Conservation (phyloP, 2,113 vertebrate genomes). For the human (Homo sapiens) region GRCh38 chr11:28582501-28583000, state of each 20-base stretch:
- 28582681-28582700: conserved; percentile 28
- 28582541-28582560: background rate
- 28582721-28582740: background rate
- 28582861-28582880: background rate
- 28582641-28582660: conserved; percentile 57
- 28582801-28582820: background rate
- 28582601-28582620: conserved; percentile 46
- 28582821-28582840: background rate
- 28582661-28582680: background rate
- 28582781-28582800: background rate
- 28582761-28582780: background rate
- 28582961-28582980: background rate
- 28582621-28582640: conserved; percentile 69
- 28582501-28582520: background rate
- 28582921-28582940: background rate
- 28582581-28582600: background rate
- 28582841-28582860: background rate
- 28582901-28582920: background rate
- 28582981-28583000: conserved; percentile 10
- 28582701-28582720: background rate
- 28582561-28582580: background rate
- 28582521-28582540: background rate
- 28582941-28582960: background rate
- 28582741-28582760: background rate
- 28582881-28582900: background rate